Base-by-base conservation (phyloP, 1,140 invertebrate species). In the Microplitis demolitor region DNA sequence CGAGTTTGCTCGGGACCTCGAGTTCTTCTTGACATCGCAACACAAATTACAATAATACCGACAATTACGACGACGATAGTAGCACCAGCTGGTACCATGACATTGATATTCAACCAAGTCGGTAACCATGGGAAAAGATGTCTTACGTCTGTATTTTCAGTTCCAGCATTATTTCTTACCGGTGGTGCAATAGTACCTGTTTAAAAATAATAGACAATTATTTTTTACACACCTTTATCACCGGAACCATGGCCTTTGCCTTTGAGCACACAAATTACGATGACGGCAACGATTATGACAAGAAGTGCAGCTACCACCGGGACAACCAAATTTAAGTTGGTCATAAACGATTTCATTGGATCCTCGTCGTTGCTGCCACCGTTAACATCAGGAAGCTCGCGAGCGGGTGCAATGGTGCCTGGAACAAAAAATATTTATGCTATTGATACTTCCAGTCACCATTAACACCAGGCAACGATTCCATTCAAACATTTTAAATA, bases 351-450 rank as follows among this genome's bases (percentile, higher is more conserved):
- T 90, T 92, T 92, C 87, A 95, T 90, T 75, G 93, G 93, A 86
- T 94, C 93, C 85, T 95, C 93, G 78, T 91, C 89, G 78, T 84
- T 85, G 70, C 80, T 82, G 77, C 83, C 83, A 77, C 83, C 83
- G 78, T 91, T 91, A 78, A 92, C 88, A 81, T 95, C 92, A 78
- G 91, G 92, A 76, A 95, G 89, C 85, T 97, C 94, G 85, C 94
- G 92, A 83, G 94, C 92, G 84, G 96, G 96, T 86, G 95, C 94
- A 88, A 97, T 95, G 87, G 95, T 96, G 91, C 95, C 96, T 97
- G 93, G 90, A 95, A 94, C 89, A 89, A 87, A 88, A 88, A 83
- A 79, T 74, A 58, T 74, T 62, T 71, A 45, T 51, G 50, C 34
- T 45, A 14, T 72, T 62, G 34, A 51, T 37, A 39, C 54, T 16